phyloP scores from a whole-genome alignment of 2,888 invertebrate species.

The Tanypteryx hageni region DNA sequence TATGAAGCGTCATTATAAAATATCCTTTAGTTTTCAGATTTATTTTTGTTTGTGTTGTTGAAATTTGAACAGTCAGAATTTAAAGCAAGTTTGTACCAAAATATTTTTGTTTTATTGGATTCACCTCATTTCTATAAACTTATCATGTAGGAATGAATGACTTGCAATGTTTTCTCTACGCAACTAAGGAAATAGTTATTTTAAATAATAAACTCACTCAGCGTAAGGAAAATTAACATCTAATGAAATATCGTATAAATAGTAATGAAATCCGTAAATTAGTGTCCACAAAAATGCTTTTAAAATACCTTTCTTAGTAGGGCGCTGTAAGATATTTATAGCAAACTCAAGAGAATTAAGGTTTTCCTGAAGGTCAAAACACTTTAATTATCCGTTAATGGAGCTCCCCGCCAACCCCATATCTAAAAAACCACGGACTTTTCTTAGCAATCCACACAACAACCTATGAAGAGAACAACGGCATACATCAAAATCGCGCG shows the following conservation, averaged over 20 bases:
- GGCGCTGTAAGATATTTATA: background rate
- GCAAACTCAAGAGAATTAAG: background rate
- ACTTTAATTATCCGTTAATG: background rate
- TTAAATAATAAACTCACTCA: no score
- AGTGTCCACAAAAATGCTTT: background rate
- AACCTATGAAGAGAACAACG: background rate
- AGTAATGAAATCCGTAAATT: no score
- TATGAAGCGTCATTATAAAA: background rate
- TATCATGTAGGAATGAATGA: no score
- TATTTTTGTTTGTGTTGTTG: background rate
- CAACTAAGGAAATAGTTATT: no score
- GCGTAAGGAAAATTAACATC: no score
- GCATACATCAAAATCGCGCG: conserved; percentile 25
- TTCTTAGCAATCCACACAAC: background rate
- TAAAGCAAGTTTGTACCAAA: no score
- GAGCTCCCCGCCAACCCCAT: background rate
- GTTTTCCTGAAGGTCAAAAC: background rate
- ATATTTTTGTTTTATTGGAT: no score
- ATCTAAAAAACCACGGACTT: background rate
- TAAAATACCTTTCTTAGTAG: background rate
- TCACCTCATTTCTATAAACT: no score
- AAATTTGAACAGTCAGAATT: background rate
- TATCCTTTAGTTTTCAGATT: background rate
- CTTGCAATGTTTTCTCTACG: no score
- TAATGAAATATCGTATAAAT: no score